Conservation (phyloP, 2,888 invertebrate species). For the Clunio marinus region DNA sequence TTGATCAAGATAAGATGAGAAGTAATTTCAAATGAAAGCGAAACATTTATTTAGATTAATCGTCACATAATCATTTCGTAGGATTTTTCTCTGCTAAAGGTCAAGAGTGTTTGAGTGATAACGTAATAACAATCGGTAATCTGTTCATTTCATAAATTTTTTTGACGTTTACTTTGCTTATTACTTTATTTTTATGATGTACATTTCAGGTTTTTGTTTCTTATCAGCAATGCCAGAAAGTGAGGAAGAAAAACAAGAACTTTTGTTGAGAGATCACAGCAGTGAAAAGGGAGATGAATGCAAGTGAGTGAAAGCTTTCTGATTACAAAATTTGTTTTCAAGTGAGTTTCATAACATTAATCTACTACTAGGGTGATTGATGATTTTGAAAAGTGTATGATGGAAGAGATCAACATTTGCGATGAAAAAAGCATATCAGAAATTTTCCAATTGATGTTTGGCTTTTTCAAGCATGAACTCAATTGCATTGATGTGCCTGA, state of each 20-base stretch:
- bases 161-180: background rate
- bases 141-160: background rate
- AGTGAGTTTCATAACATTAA: background rate
- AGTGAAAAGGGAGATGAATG: conserved; percentile 13
- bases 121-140: conserved; percentile 13
- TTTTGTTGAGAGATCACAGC: conserved; percentile 19
- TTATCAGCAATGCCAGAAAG: background rate
- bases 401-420: background rate
- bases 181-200: background rate
- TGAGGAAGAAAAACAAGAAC: background rate
- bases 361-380: conserved; percentile 6
- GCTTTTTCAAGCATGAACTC: background rate
- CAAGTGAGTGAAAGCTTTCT: background rate
- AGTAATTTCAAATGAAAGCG: background rate
- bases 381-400: conserved; percentile 13
- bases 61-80: background rate
- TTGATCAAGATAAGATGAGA: conserved; percentile 16
- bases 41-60: background rate
- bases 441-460: background rate
- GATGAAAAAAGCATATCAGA: background rate
- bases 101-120: conserved; percentile 21
- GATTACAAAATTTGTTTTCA: background rate
- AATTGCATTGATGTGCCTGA: background rate
- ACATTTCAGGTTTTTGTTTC: conserved; percentile 8
- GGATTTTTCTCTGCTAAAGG: conserved; percentile 25